These are phyloP conservation scores for Oxystoma pomonae DNA, from an alignment of 2,888 invertebrate genomes.

Conservation along the genomic window DNA sequence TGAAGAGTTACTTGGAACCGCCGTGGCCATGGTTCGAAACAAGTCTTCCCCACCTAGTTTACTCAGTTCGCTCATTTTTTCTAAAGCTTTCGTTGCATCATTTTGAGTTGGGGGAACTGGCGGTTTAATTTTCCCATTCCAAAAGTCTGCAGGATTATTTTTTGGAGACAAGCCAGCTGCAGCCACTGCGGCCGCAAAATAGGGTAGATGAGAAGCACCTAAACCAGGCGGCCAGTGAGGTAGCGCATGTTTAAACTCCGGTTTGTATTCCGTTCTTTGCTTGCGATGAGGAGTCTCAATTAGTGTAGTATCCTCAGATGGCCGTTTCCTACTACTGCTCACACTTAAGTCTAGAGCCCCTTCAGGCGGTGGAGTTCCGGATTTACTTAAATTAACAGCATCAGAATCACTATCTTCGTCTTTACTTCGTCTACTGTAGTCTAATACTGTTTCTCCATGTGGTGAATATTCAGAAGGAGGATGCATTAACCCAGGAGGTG, in stretches of 20 bases:
- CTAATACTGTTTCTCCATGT: slow-evolving; percentile 61
- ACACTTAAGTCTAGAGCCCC: slow-evolving; percentile 80
- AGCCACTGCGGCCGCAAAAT: slow-evolving; percentile 74
- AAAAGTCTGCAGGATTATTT: slow-evolving; percentile 52
- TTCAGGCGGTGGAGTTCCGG: slow-evolving; percentile 52
- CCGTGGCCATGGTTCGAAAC: slow-evolving; percentile 59
- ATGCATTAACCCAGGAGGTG: slow-evolving; percentile 44
- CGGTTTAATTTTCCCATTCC: slow-evolving; percentile 76
- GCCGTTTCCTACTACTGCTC: slow-evolving; percentile 67
- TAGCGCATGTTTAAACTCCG: slow-evolving; percentile 49
- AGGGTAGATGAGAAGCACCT: slow-evolving; percentile 71
- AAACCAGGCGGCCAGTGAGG: slow-evolving; percentile 75
- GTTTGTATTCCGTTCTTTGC: slow-evolving; percentile 66
- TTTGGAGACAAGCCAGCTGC: slow-evolving; percentile 69
- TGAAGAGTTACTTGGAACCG: slow-evolving; percentile 51
- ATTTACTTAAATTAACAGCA: slow-evolving; percentile 68
- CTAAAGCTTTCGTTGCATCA: slow-evolving; percentile 82
- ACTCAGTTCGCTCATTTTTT: slow-evolving; percentile 88
- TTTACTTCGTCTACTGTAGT: slow-evolving; percentile 69
- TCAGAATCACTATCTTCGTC: slow-evolving; percentile 57
- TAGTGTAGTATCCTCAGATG: slow-evolving; percentile 55
- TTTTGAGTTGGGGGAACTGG: slow-evolving; percentile 63
- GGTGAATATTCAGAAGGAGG: slow-evolving; percentile 50
- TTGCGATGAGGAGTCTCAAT: slow-evolving; percentile 64
- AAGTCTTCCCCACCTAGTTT: slow-evolving; percentile 77